Evolutionary conservation across 2,888 invertebrate genomes (phyloP).

Genomic region (Cephus pulcher): DNA sequence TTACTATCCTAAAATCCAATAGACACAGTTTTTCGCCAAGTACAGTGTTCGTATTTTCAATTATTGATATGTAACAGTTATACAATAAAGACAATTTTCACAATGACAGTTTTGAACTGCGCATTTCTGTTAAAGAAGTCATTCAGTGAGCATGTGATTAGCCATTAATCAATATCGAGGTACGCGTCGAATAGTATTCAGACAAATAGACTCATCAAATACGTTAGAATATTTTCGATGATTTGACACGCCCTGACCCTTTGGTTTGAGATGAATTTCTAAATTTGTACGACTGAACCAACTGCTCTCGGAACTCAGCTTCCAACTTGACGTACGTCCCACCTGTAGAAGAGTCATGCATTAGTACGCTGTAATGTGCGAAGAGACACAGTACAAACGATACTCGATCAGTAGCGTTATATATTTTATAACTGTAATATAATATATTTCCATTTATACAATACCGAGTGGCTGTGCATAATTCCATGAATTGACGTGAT

Average conservation of each 20-base stretch:
- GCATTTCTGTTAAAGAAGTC: not conserved
- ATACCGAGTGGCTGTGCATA: slow-evolving; percentile 53
- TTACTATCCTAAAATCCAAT: not conserved
- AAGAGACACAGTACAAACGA: too few species aligned
- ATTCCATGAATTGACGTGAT: slow-evolving; percentile 38
- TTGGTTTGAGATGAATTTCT: slow-evolving; percentile 44
- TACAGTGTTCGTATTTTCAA: slow-evolving; percentile 1
- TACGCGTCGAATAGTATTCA: not conserved
- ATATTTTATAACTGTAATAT: not conserved
- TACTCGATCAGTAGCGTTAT: too few species aligned
- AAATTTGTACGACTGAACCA: slow-evolving; percentile 48
- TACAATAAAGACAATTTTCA: slow-evolving; percentile 3
- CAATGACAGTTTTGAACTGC: not conserved
- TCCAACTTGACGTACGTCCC: slow-evolving; percentile 83
- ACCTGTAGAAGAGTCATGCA: slow-evolving; percentile 64
- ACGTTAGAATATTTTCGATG: slow-evolving; percentile 34
- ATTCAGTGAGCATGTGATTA: not conserved
- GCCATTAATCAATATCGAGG: not conserved
- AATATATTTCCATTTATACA: not conserved
- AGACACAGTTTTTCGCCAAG: not conserved
- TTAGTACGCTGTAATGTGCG: too few species aligned
- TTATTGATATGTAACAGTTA: not conserved
- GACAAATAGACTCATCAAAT: not conserved
- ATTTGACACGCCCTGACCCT: slow-evolving; percentile 36
- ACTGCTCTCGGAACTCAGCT: slow-evolving; percentile 79